Conservation (phyloP, 2,888 invertebrate genomes). For the Ornithoptera priamus region DNA sequence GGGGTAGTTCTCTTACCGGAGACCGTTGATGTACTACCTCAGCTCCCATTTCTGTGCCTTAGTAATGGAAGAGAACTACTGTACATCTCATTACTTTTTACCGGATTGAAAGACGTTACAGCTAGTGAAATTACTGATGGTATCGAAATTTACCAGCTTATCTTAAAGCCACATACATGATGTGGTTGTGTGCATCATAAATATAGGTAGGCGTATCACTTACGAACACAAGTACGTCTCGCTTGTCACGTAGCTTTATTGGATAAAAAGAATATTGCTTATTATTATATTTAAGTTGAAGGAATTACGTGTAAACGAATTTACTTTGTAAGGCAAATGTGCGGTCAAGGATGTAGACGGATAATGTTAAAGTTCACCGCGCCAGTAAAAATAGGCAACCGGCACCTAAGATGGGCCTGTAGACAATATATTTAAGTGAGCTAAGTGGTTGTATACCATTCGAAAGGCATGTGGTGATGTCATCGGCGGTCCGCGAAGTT, state of each 20-base stretch:
- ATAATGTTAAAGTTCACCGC: constrained; percentile 29
- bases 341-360: constrained; percentile 28
- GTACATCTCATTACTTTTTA: too few species aligned
- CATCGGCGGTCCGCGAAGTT: constrained; percentile 41
- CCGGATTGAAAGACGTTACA: too few species aligned
- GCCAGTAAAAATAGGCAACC: constrained; percentile 27
- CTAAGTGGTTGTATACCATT: constrained; percentile 30
- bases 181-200: too few species aligned
- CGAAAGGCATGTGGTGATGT: constrained; percentile 48
- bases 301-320: neutral
- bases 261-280: neutral
- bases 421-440: constrained; percentile 25
- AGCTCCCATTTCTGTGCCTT: too few species aligned
- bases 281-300: neutral
- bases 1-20: too few species aligned
- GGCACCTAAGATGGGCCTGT: constrained; percentile 14
- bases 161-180: too few species aligned
- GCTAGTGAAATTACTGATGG: too few species aligned
- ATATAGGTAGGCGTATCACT: too few species aligned
- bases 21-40: too few species aligned
- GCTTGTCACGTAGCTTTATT: neutral
- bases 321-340: constrained; percentile 7
- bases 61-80: too few species aligned
- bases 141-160: too few species aligned
- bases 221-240: too few species aligned